These are phyloP conservation scores for Malacoctenus gilli DNA, from an alignment of 2,797 vertebrate species.

Conservation along the genomic window DNA sequence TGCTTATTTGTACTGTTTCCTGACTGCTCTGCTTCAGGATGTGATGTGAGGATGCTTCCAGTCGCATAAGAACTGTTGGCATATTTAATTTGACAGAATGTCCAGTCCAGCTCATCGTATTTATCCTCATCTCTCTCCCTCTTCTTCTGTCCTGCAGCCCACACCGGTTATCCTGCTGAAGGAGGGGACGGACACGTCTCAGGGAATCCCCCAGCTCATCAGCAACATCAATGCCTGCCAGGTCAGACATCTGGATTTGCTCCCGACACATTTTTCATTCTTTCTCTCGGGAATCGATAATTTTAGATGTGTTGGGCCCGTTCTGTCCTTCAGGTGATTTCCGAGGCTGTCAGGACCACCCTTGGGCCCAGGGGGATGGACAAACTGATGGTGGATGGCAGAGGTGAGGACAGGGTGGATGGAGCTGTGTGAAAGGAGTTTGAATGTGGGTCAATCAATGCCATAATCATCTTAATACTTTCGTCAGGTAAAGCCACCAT, in stretches of 20 bases:
- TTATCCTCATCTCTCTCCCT: no score
- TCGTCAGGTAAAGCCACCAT: constrained; percentile 94
- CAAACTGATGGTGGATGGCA: constrained; percentile 94
- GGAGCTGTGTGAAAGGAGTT: neutral
- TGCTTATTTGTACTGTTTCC: no score
- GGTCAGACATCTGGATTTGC: constrained; percentile 38
- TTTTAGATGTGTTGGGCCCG: neutral
- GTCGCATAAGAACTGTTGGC: no score
- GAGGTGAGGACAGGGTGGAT: constrained; percentile 77
- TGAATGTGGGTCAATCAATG: fast-evolving
- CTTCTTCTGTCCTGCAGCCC: constrained; percentile 58
- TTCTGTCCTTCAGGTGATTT: constrained; percentile 81
- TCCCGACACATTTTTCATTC: neutral
- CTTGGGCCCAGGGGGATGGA: constrained; percentile 98
- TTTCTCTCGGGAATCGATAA: no score
- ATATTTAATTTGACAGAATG: no score
- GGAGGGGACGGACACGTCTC: constrained; percentile 96
- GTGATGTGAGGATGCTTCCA: no score
- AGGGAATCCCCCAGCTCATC: constrained; percentile 94
- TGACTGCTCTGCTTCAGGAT: no score
- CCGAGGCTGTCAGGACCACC: constrained; percentile 95
- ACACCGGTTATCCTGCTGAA: constrained; percentile 88
- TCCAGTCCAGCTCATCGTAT: no score
- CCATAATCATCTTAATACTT: fast-evolving
- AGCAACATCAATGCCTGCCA: constrained; percentile 99